These are phyloP conservation scores for Ophraella communa DNA, from an alignment of 2,888 invertebrate genomes.

Conservation along the genomic window DNA sequence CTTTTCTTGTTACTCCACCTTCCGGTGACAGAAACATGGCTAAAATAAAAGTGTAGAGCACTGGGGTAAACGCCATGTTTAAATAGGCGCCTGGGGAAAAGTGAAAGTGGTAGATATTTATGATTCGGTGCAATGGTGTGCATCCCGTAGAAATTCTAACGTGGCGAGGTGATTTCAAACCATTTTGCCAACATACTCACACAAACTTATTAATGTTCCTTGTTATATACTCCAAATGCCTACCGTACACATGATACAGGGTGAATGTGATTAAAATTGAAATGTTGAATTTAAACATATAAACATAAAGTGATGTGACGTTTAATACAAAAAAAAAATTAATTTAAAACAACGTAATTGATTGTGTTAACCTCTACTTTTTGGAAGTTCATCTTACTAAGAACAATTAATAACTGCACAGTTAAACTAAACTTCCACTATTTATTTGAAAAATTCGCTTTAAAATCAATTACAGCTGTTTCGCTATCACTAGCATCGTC, in stretches of 20 bases:
- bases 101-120: slow-evolving; percentile 36
- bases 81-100: slow-evolving; percentile 36
- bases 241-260: not conserved
- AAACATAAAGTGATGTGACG: no score
- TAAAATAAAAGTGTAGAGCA: slow-evolving; percentile 25
- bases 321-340: no score
- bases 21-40: slow-evolving; percentile 21
- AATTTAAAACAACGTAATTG: no score
- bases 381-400: no score
- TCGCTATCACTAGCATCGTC: no score
- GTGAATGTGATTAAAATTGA: not conserved
- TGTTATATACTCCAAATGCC: slow-evolving; percentile 42
- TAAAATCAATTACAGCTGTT: no score
- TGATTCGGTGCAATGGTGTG: slow-evolving; percentile 37
- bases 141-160: slow-evolving; percentile 38
- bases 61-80: slow-evolving; percentile 23
- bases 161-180: slow-evolving; percentile 45
- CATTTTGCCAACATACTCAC: slow-evolving; percentile 39
- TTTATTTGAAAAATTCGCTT: no score
- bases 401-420: no score
- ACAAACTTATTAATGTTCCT: slow-evolving; percentile 40
- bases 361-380: no score
- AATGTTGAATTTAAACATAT: no score
- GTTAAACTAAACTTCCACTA: no score
- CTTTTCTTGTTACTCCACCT: not conserved